Conservation (phyloP, 2,113 vertebrate genomes). For the Rhombomys opimus region DNA sequence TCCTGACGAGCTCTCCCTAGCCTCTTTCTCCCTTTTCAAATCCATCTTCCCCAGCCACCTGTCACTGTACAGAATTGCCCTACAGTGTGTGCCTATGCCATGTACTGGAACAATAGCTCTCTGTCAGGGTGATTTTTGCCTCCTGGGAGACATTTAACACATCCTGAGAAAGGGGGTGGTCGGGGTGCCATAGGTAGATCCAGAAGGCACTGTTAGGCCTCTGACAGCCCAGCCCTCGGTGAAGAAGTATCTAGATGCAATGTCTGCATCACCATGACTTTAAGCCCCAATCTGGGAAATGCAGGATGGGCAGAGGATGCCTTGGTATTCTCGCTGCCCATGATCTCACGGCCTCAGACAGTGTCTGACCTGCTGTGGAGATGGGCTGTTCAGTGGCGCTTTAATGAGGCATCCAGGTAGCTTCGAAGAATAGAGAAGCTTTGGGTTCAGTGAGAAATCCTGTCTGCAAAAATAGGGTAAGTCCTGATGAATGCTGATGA, state of each 20-base stretch:
- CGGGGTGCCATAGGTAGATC: neutral
- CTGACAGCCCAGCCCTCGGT: neutral
- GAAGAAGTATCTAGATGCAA: neutral
- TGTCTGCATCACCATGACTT: accelerated
- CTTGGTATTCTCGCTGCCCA: accelerated
- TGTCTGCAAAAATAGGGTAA: neutral
- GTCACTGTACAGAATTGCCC: neutral
- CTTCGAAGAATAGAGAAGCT: neutral
- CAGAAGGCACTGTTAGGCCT: neutral
- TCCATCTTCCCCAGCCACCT: neutral
- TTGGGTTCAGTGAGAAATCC: no score
- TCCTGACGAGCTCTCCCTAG: neutral
- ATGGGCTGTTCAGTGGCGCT: neutral
- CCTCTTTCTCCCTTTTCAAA: neutral
- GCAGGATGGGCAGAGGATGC: accelerated
- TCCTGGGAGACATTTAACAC: neutral
- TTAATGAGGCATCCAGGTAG: neutral
- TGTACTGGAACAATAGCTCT: neutral
- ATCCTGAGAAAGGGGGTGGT: neutral
- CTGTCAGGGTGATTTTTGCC: neutral
- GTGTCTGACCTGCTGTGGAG: no score
- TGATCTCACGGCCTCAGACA: accelerated
- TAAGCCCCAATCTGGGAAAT: accelerated
- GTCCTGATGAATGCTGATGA: no score
- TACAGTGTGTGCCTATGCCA: neutral